Base-by-base conservation (phyloP, 2,888 invertebrate species). In the Caenorhabditis virilis region DNA sequence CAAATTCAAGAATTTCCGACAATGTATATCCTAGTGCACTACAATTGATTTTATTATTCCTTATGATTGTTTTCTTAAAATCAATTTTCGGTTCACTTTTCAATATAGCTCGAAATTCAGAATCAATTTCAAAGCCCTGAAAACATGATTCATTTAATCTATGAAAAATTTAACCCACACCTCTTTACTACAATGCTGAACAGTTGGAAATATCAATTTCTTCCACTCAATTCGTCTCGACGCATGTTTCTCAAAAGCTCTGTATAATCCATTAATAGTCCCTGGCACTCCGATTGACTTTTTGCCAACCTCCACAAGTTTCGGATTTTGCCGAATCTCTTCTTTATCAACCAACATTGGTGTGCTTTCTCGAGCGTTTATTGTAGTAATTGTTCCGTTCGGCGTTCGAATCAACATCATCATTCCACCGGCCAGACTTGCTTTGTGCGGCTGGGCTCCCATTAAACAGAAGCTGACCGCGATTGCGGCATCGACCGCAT, bases 401-500 rank as follows among this genome's bases (percentile, higher is more conserved):
- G 43, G 2, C 2, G 26, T 18, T 16, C 15, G 3, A 26, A 45
- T 16, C 16, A 39, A 11, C 55, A 69, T 68, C 36, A 55, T 42
- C 42, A 72, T 26, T 7, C 69, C 66, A 22, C 72, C 72, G 11
- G 58, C 72, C 3, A 74, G 41, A 47, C 69, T 65, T 1, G 62
- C 69, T 25, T 66, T 66, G 27, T 64, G 63, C 11, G 68, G 72
- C 9, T 60, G 36, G 11, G 63, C 59, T 9, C 64, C 72, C 41
- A 69, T 65, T 26, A 72, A 38, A 38, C 69, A 69, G 45, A 69
- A 53, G 23, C 46, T 42, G 27, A 52, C 56, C 2, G 61, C 54
- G 23, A 72, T 58, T 2, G 72, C 72, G 1, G 74, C 60, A 20
- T 74, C 74, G 0, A 69, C 61, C 11, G 72, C 72, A 30, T 74